These are phyloP conservation scores for Probaryconus sp. DNA, from an alignment of 1,140 invertebrate genomes.

Conservation along the genomic window DNA sequence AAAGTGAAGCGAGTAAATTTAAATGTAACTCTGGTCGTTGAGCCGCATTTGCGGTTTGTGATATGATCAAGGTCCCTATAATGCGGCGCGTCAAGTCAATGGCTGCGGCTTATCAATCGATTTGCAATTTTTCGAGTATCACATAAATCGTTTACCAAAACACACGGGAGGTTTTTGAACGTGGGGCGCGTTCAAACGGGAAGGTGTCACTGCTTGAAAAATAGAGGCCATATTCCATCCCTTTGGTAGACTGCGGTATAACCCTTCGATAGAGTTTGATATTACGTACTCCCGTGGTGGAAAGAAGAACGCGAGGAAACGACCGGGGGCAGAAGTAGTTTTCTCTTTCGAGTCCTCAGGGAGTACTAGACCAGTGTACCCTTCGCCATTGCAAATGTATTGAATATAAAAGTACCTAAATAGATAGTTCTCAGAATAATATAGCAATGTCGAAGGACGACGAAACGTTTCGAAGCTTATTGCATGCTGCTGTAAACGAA, in stretches of 20 bases:
- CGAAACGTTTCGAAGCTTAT: constrained; percentile 39
- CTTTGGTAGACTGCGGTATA: constrained; percentile 59
- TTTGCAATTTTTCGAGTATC: constrained; percentile 45
- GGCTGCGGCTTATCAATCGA: constrained; percentile 47
- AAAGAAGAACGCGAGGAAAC: constrained; percentile 3
- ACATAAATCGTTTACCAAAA: constrained; percentile 34
- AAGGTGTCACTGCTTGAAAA: constrained; percentile 62
- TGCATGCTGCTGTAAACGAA: constrained; percentile 67
- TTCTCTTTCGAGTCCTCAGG: constrained; percentile 65
- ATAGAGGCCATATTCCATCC: constrained; percentile 66
- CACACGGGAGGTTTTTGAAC: constrained; percentile 12
- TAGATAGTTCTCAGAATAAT: constrained; percentile 74
- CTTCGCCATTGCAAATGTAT: constrained; percentile 71
- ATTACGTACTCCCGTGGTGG: constrained; percentile 50
- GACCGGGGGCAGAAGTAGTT: constrained; percentile 58
- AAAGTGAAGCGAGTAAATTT: no score
- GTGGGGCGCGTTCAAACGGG: neutral
- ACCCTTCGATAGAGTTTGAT: constrained; percentile 69
- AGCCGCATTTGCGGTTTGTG: no score
- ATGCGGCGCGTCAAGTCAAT: constrained; percentile 33
- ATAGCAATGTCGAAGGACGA: constrained; percentile 48
- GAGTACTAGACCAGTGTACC: constrained; percentile 69
- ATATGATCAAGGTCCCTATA: no score
- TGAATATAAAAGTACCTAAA: constrained; percentile 77
- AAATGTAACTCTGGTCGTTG: no score